Evolutionary conservation across 1,140 invertebrate species (phyloP), one percentile per base, ranked within the genome.

Genomic region (Olivierus martensii): DNA sequence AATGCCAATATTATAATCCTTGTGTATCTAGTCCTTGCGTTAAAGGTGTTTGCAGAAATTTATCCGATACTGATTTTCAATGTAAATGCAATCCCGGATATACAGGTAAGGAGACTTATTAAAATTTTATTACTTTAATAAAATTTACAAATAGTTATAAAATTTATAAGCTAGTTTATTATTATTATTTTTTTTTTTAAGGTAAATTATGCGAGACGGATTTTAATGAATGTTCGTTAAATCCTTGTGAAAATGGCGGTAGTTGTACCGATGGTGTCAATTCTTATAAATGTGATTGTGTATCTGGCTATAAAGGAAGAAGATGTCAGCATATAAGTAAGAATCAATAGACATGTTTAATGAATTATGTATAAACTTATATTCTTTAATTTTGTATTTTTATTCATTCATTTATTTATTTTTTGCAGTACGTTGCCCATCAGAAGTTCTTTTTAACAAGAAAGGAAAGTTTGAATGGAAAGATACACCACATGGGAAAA

Each of bases 21-120:
- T 96, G 92, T 65, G 79, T 81, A 41, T 87, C 84, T 0, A 87
- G 91, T 67, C 87, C 87, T 0, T 92, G 89, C 64, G 87, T 92
- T 62, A 87, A 86, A 1, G 87, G 87, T 1, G 79, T 78, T 1
- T 94, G 90, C 62, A 78, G 77, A 35, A 87, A 92, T 61, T 75
- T 80, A 21, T 51, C 59, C 15, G 71, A 92, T 6, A 43, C 35
- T 11, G 57, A 59, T 0, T 93, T 88, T 65, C 80, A 78, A 14
- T 96, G 92, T 63, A 78, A 84, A 49, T 96, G 92, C 63, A 70
- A 82, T 5, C 74, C 84, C 0, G 92, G 92, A 14, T 97, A 87
- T 18, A 36, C 46, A 12, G 54, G 51, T 54, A 37, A 49, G 45
- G 43, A 28, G 15, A 28, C 49, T 18, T 43, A 19, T 18, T 19